Conservation (phyloP, 2,797 vertebrate genomes). For the Schizopygopsis malacanthus region DNA sequence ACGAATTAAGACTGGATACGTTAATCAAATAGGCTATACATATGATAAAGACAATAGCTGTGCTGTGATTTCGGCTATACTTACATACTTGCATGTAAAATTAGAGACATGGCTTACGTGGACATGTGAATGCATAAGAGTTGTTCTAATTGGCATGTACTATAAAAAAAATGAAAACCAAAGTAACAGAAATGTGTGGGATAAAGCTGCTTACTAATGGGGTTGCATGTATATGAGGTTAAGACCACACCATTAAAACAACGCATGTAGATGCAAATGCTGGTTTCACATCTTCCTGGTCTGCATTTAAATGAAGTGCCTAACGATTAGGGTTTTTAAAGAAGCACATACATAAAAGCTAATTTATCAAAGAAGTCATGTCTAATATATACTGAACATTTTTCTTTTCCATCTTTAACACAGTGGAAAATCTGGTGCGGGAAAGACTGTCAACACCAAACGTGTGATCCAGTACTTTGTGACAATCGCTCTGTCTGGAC, state of each 20-base stretch:
- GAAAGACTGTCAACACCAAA: slow-evolving; percentile 87
- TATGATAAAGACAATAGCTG: no score
- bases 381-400: not conserved
- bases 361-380: not conserved
- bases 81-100: no score
- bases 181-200: not conserved
- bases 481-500: slow-evolving; percentile 78
- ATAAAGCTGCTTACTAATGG: not conserved
- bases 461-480: slow-evolving; percentile 89
- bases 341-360: not conserved
- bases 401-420: not conserved
- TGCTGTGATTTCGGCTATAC: no score
- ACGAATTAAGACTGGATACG: no score
- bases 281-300: not conserved
- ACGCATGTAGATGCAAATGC: not conserved
- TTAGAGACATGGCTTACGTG: no score
- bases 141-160: not conserved
- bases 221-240: not conserved
- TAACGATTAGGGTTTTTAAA: not conserved
- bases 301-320: not conserved
- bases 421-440: slow-evolving; percentile 86
- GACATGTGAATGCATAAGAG: no score
- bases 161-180: not conserved
- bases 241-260: no score
- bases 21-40: no score